Base-by-base conservation (phyloP, 2,797 vertebrate species). In the Craterocephalus amniculus region DNA sequence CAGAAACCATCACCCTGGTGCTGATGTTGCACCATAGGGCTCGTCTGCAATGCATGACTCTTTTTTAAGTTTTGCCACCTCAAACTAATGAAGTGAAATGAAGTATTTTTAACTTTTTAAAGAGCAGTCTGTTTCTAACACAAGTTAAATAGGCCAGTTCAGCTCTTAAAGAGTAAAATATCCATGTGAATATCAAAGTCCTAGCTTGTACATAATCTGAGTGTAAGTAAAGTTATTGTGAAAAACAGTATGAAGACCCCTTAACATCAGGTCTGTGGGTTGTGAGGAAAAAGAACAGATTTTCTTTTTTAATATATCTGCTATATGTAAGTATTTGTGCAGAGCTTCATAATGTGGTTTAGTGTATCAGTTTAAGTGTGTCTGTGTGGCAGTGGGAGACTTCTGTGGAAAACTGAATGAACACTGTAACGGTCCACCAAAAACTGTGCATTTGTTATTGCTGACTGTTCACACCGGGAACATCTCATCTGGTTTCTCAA, bases 311-410 rank as follows among this genome's bases (percentile, higher is more conserved):
- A 73, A 74, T 86, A 62, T 77, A 78, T 80, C 62, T 74, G 76
- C 68, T 81, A 88, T 84, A 83, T 86, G 79, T 83, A 86, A 78
- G 72, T 83, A 87, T 91, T 91, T 89, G 83, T 84, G 83, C 58
- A 29, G 70, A 78, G 51, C 54, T 65, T 63, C 70, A 78, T 57
- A 36, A 54, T 78, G 63, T 84, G 79, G 73, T 67, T 2, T 55
- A 66, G 52, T 38, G 1, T 48, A 72, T 78, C 65, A 29, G 58
- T 74, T 83, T 81, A 54, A 51, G 59, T 67, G 57, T 58, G 72
- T 72, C 68, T 51, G 63, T 67, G 64, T 54, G 61, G 38, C 45
- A 43, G 80, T n/a, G 45, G 63, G 60, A 36, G 55, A 76, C 74
- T 65, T 74, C 67, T 76, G 67, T 63, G 79, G 74, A 76, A 76